Conservation (phyloP, 2,797 vertebrate genomes). For the Enteromius argenteus region DNA sequence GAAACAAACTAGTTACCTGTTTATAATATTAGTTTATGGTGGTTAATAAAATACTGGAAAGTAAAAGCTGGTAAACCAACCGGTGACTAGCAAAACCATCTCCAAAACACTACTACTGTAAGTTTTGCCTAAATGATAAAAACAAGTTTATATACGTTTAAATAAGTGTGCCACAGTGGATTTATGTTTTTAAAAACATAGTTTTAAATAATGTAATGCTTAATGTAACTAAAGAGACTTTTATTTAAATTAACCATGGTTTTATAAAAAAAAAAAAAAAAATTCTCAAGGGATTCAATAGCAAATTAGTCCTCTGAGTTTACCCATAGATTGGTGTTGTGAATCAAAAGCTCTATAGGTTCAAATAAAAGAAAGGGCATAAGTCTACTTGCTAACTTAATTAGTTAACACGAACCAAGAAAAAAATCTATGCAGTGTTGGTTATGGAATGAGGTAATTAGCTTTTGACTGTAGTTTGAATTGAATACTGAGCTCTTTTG, state of each 20-base stretch:
- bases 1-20: not conserved
- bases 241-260: not conserved
- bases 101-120: not conserved
- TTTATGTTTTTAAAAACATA: not conserved
- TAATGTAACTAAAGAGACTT: not conserved
- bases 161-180: not conserved
- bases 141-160: not conserved
- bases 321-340: not conserved
- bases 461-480: conserved; percentile 8
- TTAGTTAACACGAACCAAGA: not conserved
- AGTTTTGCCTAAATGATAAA: not conserved
- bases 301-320: not conserved
- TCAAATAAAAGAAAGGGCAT: not conserved
- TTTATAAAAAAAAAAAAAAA: too few species aligned
- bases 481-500: conserved; percentile 8
- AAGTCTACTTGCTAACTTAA: conserved; percentile 4
- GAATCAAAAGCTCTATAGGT: not conserved
- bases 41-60: not conserved
- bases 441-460: conserved; percentile 22
- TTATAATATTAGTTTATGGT: not conserved
- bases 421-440: not conserved
- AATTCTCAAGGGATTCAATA: not conserved
- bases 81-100: not conserved
- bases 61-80: not conserved
- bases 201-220: not conserved